These are phyloP conservation scores for Metridium senile DNA, from an alignment of 92 coral and sea anemone genomes.

Conservation along the genomic window DNA sequence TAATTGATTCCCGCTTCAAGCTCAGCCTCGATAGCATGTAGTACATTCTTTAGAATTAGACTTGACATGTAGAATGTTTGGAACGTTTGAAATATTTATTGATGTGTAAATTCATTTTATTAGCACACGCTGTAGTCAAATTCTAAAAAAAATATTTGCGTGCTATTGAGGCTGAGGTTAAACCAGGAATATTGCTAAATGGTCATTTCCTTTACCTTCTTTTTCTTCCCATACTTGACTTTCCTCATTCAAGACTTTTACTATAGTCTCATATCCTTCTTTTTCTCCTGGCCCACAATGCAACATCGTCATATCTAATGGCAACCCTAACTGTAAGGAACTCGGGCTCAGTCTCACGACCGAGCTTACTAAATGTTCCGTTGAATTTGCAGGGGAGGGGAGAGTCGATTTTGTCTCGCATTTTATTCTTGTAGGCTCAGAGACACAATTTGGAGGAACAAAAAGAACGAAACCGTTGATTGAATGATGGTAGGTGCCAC, in stretches of 20 bases:
- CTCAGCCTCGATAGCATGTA: too few relatives aligned
- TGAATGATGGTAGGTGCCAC: too few relatives aligned
- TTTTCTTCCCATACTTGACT: too few relatives aligned
- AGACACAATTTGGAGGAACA: constrained; percentile 53
- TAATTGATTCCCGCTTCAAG: background rate
- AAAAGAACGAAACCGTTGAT: constrained; percentile 20
- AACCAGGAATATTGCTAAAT: background rate
- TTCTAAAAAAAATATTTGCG: background rate
- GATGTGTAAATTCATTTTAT: too few relatives aligned
- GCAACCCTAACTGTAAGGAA: constrained; percentile 2
- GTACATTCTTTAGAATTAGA: too few relatives aligned
- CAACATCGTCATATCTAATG: constrained; percentile 9
- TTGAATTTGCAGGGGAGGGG: too few relatives aligned
- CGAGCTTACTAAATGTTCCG: too few relatives aligned
- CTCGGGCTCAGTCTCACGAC: constrained; percentile 43
- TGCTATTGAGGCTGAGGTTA: too few relatives aligned
- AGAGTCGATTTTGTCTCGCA: background rate
- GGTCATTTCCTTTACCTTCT: constrained; percentile 1
- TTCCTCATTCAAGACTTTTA: constrained; percentile 3
- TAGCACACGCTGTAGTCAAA: too few relatives aligned
- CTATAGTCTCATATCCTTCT: too few relatives aligned
- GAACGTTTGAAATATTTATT: background rate
- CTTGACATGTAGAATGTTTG: background rate
- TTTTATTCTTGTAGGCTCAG: constrained; percentile 12
- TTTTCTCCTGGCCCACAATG: too few relatives aligned